These are phyloP conservation scores for Palythoa grandiflora DNA, from an alignment of 92 coral and sea anemone genomes.

Conservation along the genomic window DNA sequence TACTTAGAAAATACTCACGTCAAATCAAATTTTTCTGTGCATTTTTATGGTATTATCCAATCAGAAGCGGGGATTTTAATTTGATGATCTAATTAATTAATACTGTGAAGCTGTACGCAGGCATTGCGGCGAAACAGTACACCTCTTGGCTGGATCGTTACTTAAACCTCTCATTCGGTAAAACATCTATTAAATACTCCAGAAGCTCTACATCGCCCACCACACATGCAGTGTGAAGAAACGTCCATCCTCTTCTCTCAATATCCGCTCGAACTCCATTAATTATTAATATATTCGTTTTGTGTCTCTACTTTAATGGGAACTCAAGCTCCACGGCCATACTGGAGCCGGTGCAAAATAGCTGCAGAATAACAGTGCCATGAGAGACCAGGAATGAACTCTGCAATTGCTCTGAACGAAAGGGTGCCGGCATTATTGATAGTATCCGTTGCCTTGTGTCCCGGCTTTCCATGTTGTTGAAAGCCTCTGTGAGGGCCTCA, in stretches of 20 bases:
- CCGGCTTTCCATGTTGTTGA: slow-evolving; percentile 28
- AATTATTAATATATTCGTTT: too few relatives aligned
- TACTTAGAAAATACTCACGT: slow-evolving; percentile 17
- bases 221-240: too few relatives aligned
- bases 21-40: slow-evolving; percentile 1
- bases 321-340: slow-evolving; percentile 36
- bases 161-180: background rate
- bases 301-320: slow-evolving; percentile 17
- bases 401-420: slow-evolving; percentile 27
- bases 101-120: background rate
- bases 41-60: slow-evolving; percentile 18
- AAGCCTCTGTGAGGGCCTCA: slow-evolving; percentile 24
- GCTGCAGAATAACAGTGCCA: slow-evolving; percentile 30
- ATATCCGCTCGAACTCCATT: too few relatives aligned
- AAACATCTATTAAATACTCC: too few relatives aligned
- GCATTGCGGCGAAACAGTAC: slow-evolving; percentile 32
- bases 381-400: slow-evolving; percentile 36
- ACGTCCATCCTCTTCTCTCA: too few relatives aligned
- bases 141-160: slow-evolving; percentile 28
- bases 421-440: slow-evolving; percentile 35
- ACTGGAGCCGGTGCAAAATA: slow-evolving; percentile 31
- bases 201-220: too few relatives aligned
- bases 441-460: slow-evolving; percentile 33
- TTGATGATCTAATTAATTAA: slow-evolving; percentile 20
- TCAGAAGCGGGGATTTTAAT: slow-evolving; percentile 31